These are phyloP conservation scores for Diarsia dahlii DNA, from an alignment of 2,888 invertebrate genomes.

Conservation along the genomic window DNA sequence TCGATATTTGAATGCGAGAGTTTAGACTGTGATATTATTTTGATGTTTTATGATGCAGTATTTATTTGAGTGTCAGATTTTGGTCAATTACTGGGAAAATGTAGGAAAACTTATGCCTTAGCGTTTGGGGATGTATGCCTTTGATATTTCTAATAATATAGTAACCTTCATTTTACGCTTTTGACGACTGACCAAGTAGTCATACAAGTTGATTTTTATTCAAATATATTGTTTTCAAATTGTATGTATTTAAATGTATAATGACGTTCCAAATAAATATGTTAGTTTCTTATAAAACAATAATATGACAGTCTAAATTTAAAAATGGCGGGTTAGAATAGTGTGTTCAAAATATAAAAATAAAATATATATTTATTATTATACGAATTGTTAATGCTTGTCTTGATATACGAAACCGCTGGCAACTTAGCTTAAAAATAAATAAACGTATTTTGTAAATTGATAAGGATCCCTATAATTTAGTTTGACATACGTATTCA, in stretches of 20 bases:
- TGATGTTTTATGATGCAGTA: slow-evolving; percentile 5
- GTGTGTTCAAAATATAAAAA: slow-evolving; percentile 67
- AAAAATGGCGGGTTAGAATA: slow-evolving; percentile 52
- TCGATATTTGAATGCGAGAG: slow-evolving; percentile 45
- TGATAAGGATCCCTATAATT: slow-evolving; percentile 25
- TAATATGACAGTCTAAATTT: slow-evolving; percentile 31
- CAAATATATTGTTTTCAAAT: neutral
- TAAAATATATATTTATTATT: slow-evolving; percentile 49
- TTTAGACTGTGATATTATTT: slow-evolving; percentile 46
- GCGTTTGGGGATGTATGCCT: neutral
- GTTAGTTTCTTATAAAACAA: neutral
- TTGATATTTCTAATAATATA: neutral
- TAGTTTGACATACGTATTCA: slow-evolving; percentile 17
- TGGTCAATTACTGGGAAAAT: neutral
- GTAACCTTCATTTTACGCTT: neutral
- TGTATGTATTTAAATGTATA: neutral
- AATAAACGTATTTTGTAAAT: slow-evolving; percentile 62
- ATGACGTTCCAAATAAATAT: slow-evolving; percentile 4
- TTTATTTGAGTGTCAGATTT: neutral
- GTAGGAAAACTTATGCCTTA: neutral
- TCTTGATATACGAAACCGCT: slow-evolving; percentile 51
- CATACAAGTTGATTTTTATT: no score
- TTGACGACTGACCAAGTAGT: no score
- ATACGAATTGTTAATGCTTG: slow-evolving; percentile 67
- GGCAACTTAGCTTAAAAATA: slow-evolving; percentile 58